These are phyloP conservation scores for Diorhabda elongata DNA, from an alignment of 1,140 invertebrate species.

Conservation along the genomic window DNA sequence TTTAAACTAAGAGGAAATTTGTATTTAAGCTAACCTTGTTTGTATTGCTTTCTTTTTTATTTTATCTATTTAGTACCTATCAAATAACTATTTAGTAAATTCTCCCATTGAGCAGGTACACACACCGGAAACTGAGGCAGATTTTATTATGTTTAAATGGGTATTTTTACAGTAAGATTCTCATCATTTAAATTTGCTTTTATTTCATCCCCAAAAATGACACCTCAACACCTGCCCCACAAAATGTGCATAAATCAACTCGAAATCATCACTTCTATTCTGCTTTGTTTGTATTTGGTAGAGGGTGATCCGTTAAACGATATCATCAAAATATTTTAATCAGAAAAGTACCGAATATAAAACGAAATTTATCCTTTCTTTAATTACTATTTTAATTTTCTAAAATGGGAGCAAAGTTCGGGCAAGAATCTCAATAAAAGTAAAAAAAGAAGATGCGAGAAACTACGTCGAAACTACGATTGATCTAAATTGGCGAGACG, in stretches of 20 bases:
- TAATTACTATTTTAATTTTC: no score
- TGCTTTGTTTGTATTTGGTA: not conserved
- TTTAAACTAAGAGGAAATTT: no score
- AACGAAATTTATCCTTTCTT: no score
- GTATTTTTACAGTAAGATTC: not conserved
- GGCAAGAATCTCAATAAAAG: no score
- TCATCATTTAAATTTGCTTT: slow-evolving; percentile 3
- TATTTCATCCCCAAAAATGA: slow-evolving; percentile 1
- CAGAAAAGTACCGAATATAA: no score
- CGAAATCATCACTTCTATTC: slow-evolving; percentile 2
- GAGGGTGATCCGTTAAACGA: not conserved
- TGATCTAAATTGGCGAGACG: no score
- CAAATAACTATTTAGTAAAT: not conserved
- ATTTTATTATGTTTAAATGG: not conserved
- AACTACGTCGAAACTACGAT: no score
- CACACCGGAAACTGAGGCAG: not conserved
- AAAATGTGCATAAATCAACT: not conserved
- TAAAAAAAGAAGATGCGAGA: no score
- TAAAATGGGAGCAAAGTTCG: no score
- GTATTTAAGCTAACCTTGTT: no score
- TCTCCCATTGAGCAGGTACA: not conserved
- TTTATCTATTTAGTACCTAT: not conserved
- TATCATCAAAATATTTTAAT: no score
- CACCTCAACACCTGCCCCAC: not conserved
- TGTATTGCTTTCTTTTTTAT: no score